A percentile compares a stretch with the other conserved stretches of the same genome.
phyloP scores from a whole-genome alignment of 2,797 vertebrate species.

The Zenarchopterus dispar region DNA sequence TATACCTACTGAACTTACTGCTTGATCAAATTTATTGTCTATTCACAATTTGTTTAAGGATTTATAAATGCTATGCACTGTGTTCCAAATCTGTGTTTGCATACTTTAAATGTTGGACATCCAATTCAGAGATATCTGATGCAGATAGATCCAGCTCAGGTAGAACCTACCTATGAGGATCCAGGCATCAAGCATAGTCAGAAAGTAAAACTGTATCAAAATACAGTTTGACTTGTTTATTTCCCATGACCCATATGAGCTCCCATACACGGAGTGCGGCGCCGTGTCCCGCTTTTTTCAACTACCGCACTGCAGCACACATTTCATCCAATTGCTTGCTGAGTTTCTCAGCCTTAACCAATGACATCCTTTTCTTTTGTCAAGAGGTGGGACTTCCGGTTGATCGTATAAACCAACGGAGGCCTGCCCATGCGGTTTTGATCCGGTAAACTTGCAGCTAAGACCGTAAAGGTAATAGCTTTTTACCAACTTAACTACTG shows the following conservation, averaged over 20 bases:
- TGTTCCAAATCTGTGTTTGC: too few relatives aligned
- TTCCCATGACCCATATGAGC: background rate
- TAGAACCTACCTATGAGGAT: too few relatives aligned
- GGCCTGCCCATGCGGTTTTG: conserved; percentile 81
- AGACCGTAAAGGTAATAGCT: conserved; percentile 62
- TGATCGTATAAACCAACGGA: conserved; percentile 64
- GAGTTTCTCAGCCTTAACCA: conserved; percentile 46
- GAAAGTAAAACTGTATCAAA: too few relatives aligned
- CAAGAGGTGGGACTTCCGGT: conserved; percentile 70
- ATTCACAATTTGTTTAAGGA: too few relatives aligned
- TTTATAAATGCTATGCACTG: too few relatives aligned
- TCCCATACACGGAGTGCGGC: background rate
- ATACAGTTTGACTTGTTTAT: background rate
- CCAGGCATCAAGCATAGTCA: too few relatives aligned
- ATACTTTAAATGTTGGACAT: too few relatives aligned
- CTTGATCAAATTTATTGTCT: too few relatives aligned
- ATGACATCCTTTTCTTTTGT: conserved; percentile 18
- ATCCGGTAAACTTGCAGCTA: conserved; percentile 42
- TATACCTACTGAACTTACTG: too few relatives aligned
- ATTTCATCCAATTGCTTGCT: conserved; percentile 44
- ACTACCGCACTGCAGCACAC: conserved; percentile 41
- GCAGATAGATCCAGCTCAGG: too few relatives aligned
- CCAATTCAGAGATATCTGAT: too few relatives aligned
- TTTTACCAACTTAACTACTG: rapidly evolving
- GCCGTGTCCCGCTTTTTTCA: conserved; percentile 65